Conservation (phyloP, 2,113 vertebrate genomes). For the Microtus oregoni region DNA sequence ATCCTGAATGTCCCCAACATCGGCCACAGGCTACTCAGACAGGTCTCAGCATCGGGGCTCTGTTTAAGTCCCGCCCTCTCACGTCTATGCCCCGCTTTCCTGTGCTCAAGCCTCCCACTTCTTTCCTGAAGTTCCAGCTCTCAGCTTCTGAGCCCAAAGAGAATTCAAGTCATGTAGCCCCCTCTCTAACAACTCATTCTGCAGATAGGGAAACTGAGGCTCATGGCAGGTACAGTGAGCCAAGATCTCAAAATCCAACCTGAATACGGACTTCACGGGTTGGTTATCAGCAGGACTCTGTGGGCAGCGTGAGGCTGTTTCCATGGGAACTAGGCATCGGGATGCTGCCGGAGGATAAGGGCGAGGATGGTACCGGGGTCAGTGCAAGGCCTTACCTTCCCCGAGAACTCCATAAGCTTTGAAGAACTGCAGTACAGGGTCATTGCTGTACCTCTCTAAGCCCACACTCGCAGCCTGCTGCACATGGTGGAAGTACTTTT, state of each 20-base stretch:
- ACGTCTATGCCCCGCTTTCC: not conserved
- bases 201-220: not conserved
- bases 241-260: not conserved
- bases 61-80: not conserved
- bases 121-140: not conserved
- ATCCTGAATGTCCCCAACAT: not conserved
- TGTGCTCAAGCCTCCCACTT: not conserved
- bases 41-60: not conserved
- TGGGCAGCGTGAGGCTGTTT: not conserved
- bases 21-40: not conserved
- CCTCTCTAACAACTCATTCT: not conserved
- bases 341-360: not conserved
- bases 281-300: not conserved
- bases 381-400: constrained; percentile 71
- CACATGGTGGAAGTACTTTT: constrained; percentile 83
- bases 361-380: too few relatives aligned
- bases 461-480: constrained; percentile 66
- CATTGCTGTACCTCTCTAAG: constrained; percentile 72
- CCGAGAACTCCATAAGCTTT: constrained; percentile 77
- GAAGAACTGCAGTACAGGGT: constrained; percentile 82
- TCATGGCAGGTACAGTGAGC: not conserved
- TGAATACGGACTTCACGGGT: not conserved
- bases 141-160: not conserved
- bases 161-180: not conserved
- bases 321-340: not conserved